Evolutionary conservation across 23 tunicate species (phyloP).

Genomic region (Halocynthia roretzi): DNA sequence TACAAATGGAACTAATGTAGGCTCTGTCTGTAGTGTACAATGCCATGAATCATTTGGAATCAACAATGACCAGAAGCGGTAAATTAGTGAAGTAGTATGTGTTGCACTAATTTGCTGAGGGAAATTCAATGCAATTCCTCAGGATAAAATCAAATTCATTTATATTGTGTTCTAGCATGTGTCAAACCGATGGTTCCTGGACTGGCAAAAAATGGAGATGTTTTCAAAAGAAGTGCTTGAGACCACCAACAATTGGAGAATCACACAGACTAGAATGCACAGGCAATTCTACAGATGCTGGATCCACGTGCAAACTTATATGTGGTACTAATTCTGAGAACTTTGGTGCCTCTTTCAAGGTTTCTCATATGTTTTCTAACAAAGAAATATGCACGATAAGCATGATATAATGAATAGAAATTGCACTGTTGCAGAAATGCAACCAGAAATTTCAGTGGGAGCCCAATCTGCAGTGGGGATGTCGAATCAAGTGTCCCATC

Average conservation of each 20-base stretch:
- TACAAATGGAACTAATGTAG: conserved; percentile 1
- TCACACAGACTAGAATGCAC: not conserved
- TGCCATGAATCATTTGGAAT: conserved; percentile 13
- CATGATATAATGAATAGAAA: not conserved
- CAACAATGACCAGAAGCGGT: too few relatives aligned
- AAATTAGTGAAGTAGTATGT: not conserved
- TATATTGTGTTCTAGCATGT: not conserved
- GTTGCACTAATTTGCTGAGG: not conserved
- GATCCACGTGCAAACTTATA: not conserved
- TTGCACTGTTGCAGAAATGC: conserved; percentile 1
- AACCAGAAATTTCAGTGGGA: not conserved
- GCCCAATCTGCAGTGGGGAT: not conserved
- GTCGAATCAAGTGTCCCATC: conserved; percentile 3
- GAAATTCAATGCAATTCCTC: not conserved
- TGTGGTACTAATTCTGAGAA: not conserved
- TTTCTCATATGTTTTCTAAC: not conserved
- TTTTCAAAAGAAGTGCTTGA: not conserved
- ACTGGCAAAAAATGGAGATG: not conserved
- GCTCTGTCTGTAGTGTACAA: conserved; percentile 13
- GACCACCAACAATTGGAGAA: not conserved
- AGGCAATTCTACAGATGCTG: not conserved
- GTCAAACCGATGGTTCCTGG: conserved; percentile 6
- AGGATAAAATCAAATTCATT: not conserved
- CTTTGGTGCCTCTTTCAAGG: not conserved
- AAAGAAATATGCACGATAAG: not conserved